Percentiles rank a stretch among this genome's conserved stretches.
phyloP scores from a whole-genome alignment of 2,797 vertebrate species.

The Pangasius sanitwongsei region DNA sequence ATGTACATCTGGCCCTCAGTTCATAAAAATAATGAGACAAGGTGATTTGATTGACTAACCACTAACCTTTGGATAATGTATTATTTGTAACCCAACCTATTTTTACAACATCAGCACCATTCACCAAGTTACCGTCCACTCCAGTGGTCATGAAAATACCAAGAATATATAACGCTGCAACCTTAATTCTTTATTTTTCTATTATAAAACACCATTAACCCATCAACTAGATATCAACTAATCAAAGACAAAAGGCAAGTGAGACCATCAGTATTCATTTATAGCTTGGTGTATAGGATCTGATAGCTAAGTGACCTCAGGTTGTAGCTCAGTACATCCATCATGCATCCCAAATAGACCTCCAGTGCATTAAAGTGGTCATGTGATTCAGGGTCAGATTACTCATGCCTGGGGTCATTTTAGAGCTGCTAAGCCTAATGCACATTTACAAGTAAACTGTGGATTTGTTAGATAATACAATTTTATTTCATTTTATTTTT shows the following conservation, averaged over 20 bases:
- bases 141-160: background rate
- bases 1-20: constrained; percentile 4
- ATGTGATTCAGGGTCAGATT: constrained; percentile 57
- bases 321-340: constrained; percentile 24
- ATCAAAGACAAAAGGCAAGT: background rate
- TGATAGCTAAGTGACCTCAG: constrained; percentile 31
- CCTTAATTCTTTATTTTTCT: background rate
- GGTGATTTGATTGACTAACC: constrained; percentile 17
- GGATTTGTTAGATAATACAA: constrained; percentile 34
- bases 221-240: background rate
- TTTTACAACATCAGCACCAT: background rate
- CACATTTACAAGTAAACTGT: constrained; percentile 48
- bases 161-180: background rate
- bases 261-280: constrained; percentile 18
- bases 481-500: background rate
- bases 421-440: constrained; percentile 52
- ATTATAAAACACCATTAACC: background rate
- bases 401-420: constrained; percentile 49
- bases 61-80: constrained; percentile 10
- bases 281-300: constrained; percentile 30
- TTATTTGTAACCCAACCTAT: background rate
- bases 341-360: constrained; percentile 47
- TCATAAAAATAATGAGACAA: background rate
- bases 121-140: background rate
- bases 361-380: constrained; percentile 49